A percentile compares a stretch with the other conserved stretches of the same genome.
These are phyloP conservation scores for Drosophila meridiana DNA, from an alignment of 2,888 invertebrate genomes.

Conservation along the genomic window DNA sequence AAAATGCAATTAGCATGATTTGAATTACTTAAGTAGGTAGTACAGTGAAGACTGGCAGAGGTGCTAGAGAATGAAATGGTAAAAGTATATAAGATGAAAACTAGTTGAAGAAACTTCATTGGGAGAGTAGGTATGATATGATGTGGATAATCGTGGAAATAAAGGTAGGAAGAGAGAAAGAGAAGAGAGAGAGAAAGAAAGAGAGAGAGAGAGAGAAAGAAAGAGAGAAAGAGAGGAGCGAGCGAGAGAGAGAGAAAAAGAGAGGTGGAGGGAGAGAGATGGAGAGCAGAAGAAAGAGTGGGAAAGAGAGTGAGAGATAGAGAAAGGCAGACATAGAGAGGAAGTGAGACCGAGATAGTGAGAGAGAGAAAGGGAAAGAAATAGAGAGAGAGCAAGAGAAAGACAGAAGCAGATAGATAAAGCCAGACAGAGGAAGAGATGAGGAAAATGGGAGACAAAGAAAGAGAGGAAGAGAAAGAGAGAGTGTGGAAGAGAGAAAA, in stretches of 20 bases:
- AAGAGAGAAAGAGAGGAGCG: too few species aligned
- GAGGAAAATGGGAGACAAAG: too few species aligned
- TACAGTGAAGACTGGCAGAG: constrained; percentile 46
- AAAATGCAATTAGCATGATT: constrained; percentile 85
- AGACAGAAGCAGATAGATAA: background rate
- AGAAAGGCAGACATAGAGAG: background rate
- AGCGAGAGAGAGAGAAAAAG: too few species aligned
- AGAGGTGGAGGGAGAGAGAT: background rate
- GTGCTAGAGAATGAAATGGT: background rate
- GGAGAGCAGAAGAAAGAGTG: background rate
- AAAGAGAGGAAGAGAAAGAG: too few species aligned
- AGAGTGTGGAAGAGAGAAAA: too few species aligned
- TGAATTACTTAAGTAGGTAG: constrained; percentile 84
- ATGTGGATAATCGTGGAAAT: too few species aligned
- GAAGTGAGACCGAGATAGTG: accelerated
- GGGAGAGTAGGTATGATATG: too few species aligned
- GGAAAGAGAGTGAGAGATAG: background rate
- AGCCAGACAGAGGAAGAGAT: background rate
- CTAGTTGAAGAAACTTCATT: background rate
- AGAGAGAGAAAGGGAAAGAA: background rate
- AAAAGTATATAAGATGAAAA: background rate
- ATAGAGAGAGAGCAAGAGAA: background rate
- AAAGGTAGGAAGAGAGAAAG: too few species aligned
- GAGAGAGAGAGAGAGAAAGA: too few species aligned
- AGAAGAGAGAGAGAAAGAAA: too few species aligned